Evolutionary conservation across 2,888 invertebrate genomes (phyloP).

Genomic region (Lissonota sp.): DNA sequence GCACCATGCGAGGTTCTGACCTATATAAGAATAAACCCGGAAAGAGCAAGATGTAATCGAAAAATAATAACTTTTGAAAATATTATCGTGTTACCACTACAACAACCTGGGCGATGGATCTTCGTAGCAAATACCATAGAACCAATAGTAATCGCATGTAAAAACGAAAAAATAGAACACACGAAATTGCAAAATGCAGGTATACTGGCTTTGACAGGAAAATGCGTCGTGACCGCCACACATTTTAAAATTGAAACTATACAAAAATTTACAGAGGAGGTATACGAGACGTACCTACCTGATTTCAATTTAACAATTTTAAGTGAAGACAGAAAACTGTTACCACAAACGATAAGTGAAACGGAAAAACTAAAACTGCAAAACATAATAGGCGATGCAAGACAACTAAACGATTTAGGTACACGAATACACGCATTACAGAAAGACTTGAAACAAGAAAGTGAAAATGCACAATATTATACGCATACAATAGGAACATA

Average conservation of each 20-base stretch:
- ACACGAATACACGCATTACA: slow-evolving; percentile 3
- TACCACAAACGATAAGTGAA: not conserved
- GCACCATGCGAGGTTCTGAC: slow-evolving; percentile 12
- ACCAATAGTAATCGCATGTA: not conserved
- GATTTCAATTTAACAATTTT: slow-evolving; percentile 2
- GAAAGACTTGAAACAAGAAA: not conserved
- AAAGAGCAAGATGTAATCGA: not conserved
- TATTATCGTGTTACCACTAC: not conserved
- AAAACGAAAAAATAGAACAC: not conserved
- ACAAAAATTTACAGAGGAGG: not conserved
- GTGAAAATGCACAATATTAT: not conserved
- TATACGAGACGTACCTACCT: slow-evolving; percentile 9
- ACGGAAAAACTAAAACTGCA: slow-evolving; percentile 1
- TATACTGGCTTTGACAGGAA: slow-evolving; percentile 26
- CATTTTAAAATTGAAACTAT: not conserved
- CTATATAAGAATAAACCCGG: not conserved
- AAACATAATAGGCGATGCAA: slow-evolving; percentile 9
- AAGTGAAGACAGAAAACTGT: not conserved
- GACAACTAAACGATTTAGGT: not conserved
- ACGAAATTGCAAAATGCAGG: slow-evolving; percentile 1
- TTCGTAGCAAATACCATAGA: not conserved
- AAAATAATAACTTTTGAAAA: not conserved
- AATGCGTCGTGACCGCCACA: slow-evolving; percentile 25
- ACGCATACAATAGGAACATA: too few relatives aligned
- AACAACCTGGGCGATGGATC: slow-evolving; percentile 15